phyloP scores from a whole-genome alignment of 1,140 invertebrate species.

The Hylaeus anthracinus region DNA sequence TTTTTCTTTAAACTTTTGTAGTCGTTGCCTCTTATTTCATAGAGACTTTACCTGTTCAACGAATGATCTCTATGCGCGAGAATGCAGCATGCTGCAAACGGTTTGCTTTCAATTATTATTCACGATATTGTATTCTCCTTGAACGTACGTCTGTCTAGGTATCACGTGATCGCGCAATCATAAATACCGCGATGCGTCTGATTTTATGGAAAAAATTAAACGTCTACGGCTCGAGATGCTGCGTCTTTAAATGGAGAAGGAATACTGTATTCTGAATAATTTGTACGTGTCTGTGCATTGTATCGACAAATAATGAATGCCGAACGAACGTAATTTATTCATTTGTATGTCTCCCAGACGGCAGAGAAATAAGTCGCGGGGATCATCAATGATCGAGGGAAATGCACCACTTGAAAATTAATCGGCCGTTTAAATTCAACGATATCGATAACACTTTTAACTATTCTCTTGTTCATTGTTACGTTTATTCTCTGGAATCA shows the following conservation, averaged over 20 bases:
- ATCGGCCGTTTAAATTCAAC: not conserved
- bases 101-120: not conserved
- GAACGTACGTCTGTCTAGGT: not conserved
- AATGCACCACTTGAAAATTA: not conserved
- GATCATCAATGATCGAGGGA: not conserved
- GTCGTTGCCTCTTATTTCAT: too few species aligned
- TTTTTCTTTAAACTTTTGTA: too few species aligned
- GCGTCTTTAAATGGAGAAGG: not conserved
- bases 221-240: not conserved
- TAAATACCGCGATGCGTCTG: not conserved
- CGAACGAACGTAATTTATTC: constrained; percentile 11
- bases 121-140: not conserved
- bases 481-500: not conserved
- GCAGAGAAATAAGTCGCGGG: not conserved
- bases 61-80: not conserved
- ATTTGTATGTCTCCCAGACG: not conserved
- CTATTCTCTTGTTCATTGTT: not conserved
- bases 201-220: constrained; percentile 25
- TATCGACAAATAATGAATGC: constrained; percentile 21
- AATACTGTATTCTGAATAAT: constrained; percentile 11
- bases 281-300: constrained; percentile 41
- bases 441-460: not conserved
- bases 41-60: too few species aligned
- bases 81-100: not conserved
- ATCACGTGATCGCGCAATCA: not conserved